Evolutionary conservation across 1,140 invertebrate species (phyloP).

Genomic region (Rhynchophorus ferrugineus): DNA sequence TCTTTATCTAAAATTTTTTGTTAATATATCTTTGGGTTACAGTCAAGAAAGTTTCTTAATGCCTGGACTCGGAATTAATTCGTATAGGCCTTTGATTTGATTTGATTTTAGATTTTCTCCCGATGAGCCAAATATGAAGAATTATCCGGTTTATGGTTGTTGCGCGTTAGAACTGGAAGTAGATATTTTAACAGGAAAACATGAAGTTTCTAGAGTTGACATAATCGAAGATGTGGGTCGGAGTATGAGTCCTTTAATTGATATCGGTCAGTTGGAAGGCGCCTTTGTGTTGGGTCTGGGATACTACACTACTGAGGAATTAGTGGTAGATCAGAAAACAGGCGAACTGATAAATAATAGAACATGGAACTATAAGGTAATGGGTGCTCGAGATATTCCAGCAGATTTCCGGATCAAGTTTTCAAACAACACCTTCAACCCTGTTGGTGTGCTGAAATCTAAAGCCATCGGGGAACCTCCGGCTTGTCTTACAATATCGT

Average conservation of each 20-base stretch:
- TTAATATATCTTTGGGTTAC: no score
- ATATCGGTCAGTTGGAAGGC: slow-evolving; percentile 81
- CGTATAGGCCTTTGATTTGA: no score
- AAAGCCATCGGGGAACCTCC: slow-evolving; percentile 80
- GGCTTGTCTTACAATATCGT: slow-evolving; percentile 54
- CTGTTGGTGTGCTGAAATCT: slow-evolving; percentile 62
- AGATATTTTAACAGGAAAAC: slow-evolving; percentile 68
- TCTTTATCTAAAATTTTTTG: no score
- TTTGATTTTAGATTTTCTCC: neutral
- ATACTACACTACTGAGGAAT: slow-evolving; percentile 67
- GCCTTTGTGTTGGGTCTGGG: slow-evolving; percentile 82
- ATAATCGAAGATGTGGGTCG: slow-evolving; percentile 67
- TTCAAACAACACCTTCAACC: slow-evolving; percentile 59
- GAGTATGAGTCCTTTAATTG: slow-evolving; percentile 67
- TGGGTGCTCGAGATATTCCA: slow-evolving; percentile 76
- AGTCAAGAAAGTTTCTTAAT: no score
- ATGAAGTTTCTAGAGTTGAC: slow-evolving; percentile 58
- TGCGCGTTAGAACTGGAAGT: slow-evolving; percentile 43
- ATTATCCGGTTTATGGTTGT: slow-evolving; percentile 23
- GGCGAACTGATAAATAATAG: slow-evolving; percentile 61
- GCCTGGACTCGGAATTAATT: no score
- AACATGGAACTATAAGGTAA: slow-evolving; percentile 81
- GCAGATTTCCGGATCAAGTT: slow-evolving; percentile 73
- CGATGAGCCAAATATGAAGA: neutral
- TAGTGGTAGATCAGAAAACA: slow-evolving; percentile 58